Conservation (phyloP, 2,888 invertebrate species). For the Lepidocyrtinus sp. region DNA sequence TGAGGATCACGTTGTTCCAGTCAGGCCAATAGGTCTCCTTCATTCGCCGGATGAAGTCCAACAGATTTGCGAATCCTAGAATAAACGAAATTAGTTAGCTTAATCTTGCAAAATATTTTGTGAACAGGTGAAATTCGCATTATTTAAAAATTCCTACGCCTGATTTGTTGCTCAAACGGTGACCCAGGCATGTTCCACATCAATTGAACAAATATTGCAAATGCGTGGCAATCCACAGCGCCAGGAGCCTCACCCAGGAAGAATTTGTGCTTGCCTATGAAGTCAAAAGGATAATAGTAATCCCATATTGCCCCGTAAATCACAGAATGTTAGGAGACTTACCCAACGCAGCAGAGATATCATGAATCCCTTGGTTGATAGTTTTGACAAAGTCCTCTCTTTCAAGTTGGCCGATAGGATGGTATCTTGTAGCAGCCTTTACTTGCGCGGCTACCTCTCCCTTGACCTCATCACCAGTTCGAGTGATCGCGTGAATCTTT, state of each 20-base stretch:
- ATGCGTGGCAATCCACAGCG: slow-evolving; percentile 72
- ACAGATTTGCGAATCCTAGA: slow-evolving; percentile 58
- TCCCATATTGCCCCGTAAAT: neutral
- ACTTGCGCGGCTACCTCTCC: slow-evolving; percentile 49
- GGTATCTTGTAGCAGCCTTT: slow-evolving; percentile 59
- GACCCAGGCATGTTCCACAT: slow-evolving; percentile 71
- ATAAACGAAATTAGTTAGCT: too few species aligned
- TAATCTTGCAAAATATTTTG: too few species aligned
- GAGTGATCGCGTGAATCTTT: slow-evolving; percentile 59
- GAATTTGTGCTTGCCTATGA: slow-evolving; percentile 66
- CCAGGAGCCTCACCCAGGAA: slow-evolving; percentile 68
- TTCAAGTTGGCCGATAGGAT: slow-evolving; percentile 64
- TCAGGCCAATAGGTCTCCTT: slow-evolving; percentile 66
- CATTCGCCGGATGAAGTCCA: slow-evolving; percentile 64
- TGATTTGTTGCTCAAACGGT: slow-evolving; percentile 68
- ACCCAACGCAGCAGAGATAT: slow-evolving; percentile 66
- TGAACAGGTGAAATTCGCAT: too few species aligned
- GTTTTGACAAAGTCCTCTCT: slow-evolving; percentile 58
- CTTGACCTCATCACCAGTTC: slow-evolving; percentile 34
- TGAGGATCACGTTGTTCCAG: slow-evolving; percentile 57
- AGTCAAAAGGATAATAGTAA: neutral
- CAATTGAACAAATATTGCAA: slow-evolving; percentile 73
- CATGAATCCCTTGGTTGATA: slow-evolving; percentile 62
- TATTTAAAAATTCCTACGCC: slow-evolving; percentile 62
- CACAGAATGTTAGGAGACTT: slow-evolving; percentile 4